phyloP scores from a whole-genome alignment of 2,888 invertebrate species.

The Stenchaetothrips biformis region DNA sequence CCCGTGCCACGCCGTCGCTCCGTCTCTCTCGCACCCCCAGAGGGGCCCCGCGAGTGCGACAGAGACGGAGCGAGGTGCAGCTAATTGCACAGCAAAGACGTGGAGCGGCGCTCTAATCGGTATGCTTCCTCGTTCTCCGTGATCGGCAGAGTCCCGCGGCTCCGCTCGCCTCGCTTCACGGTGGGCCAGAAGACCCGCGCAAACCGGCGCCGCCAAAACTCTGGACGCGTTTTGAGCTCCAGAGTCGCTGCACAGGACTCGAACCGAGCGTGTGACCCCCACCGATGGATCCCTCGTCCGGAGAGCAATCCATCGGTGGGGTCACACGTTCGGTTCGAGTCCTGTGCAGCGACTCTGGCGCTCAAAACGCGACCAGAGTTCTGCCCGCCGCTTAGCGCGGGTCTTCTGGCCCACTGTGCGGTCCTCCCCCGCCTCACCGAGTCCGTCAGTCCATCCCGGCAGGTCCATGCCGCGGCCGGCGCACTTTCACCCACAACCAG shows the following conservation, averaged over 20 bases:
- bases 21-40: not conserved
- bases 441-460: not conserved
- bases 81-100: too few relatives aligned
- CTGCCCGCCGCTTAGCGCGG: too few relatives aligned
- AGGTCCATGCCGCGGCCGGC: not conserved
- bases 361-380: too few relatives aligned
- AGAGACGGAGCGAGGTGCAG: not conserved
- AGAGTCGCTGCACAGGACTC: too few relatives aligned
- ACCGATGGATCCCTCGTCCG: too few relatives aligned
- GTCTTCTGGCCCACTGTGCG: not conserved
- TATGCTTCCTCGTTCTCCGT: constrained; percentile 39
- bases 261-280: too few relatives aligned
- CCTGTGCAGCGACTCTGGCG: too few relatives aligned
- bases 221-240: too few relatives aligned
- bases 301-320: too few relatives aligned
- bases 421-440: not conserved
- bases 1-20: not conserved
- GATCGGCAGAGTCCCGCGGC: constrained; percentile 38
- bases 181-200: too few relatives aligned
- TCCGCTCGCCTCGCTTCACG: not conserved
- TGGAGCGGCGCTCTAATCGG: not conserved
- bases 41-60: not conserved
- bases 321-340: too few relatives aligned
- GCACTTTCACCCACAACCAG: constrained; percentile 12
- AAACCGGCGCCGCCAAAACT: not conserved